Base-by-base conservation (phyloP, 1,140 invertebrate species). In the Papilio machaon region DNA sequence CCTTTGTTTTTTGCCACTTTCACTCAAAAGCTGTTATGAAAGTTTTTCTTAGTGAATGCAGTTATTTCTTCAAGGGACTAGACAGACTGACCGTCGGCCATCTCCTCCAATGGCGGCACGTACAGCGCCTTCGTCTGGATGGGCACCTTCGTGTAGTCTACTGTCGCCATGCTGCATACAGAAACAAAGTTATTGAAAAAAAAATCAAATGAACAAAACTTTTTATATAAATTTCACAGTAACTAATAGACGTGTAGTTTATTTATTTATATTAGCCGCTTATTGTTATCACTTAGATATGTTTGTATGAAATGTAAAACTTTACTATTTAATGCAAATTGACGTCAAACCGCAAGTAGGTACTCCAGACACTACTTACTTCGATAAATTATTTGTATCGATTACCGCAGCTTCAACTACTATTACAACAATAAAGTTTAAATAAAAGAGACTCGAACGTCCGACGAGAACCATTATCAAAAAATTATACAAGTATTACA, bases 51-150 rank as follows among this genome's bases (percentile, higher is more conserved):
- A 15, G 10, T 17, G 49, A 17, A 52, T 52, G 4, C 6, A 52
- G 49, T 17, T 17, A 52, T 17, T 17, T 17, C 5, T 52, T 17
- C 15, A 13, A 49, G 47, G 47, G 47, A 49, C 23, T 30, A 49
- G 13, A 49, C 10, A 49, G 47, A 81, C 85, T 94, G 92, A 96
- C 96, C 95, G 82, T 95, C 91, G 60, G 95, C 95, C 15, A 96
- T 83, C 91, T 96, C 96, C 19, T 95, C 91, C 17, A 96, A 85
- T 5, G 95, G 87, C 30, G 96, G 96, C 43, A 90, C 85, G 85
- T 95, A 87, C n/a, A 96, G 89, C 13, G 89, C 13, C 87, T 95
- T 96, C 82, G 95, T 91, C 80, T 90, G 88, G 23, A 96, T 90
- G 13, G 94, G 91, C 3, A 96, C 86, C 43, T 86, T 89, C 3